Conservation (phyloP, 2,888 invertebrate species). For the Pachliopta kotzebuea region DNA sequence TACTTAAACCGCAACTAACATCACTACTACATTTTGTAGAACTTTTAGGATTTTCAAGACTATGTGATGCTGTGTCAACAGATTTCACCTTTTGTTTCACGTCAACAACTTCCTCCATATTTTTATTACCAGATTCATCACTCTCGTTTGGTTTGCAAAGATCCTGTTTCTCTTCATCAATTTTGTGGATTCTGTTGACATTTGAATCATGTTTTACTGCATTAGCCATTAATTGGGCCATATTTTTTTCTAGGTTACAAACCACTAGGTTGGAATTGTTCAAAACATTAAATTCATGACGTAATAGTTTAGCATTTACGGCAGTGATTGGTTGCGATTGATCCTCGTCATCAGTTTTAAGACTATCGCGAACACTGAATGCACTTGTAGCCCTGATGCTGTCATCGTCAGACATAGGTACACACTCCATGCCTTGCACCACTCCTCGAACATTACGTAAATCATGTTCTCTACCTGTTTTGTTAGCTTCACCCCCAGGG, state of each 20-base stretch:
- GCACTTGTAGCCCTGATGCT: conserved; percentile 75
- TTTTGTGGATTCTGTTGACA: conserved; percentile 68
- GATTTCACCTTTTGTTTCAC: conserved; percentile 58
- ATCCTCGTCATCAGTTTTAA: conserved; percentile 76
- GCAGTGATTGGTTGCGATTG: conserved; percentile 70
- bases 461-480: conserved; percentile 63
- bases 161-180: conserved; percentile 65
- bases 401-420: conserved; percentile 74
- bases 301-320: conserved; percentile 67
- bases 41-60: conserved; percentile 69
- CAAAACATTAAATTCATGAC: conserved; percentile 73
- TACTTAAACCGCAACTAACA: conserved; percentile 67
- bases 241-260: conserved; percentile 73
- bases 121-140: conserved; percentile 35
- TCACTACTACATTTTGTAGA: conserved; percentile 69
- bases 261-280: conserved; percentile 75
- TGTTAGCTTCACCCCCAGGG: conserved; percentile 48
- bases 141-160: conserved; percentile 42
- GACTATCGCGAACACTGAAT: conserved; percentile 72
- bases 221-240: conserved; percentile 67
- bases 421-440: conserved; percentile 67
- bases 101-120: conserved; percentile 40
- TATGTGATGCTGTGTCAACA: conserved; percentile 69
- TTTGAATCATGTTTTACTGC: conserved; percentile 60
- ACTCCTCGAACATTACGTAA: conserved; percentile 58